These are phyloP conservation scores for Probaryconus sp. DNA, from an alignment of 1,140 invertebrate species.

Conservation along the genomic window DNA sequence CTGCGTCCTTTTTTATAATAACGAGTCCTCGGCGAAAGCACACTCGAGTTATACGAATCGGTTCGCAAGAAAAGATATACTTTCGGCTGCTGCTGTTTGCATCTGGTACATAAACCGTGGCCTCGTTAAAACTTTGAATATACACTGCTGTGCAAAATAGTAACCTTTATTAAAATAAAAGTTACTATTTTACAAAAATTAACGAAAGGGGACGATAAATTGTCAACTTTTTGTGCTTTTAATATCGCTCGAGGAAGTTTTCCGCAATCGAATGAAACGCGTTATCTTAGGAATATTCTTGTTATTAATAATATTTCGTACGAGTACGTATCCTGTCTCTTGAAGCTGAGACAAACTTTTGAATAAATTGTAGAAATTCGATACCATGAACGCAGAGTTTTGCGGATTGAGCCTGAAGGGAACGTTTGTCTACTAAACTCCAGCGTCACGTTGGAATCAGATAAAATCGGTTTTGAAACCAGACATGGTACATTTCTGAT, in stretches of 20 bases:
- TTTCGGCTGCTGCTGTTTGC: constrained; percentile 21
- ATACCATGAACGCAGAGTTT: constrained; percentile 32
- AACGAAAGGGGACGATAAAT: no score
- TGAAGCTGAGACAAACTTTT: constrained; percentile 43
- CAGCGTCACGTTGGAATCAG: constrained; percentile 48
- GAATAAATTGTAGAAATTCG: constrained; percentile 61
- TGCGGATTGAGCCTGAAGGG: constrained; percentile 45
- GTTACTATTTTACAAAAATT: not conserved
- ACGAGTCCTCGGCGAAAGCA: constrained; percentile 20
- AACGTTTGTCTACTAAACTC: constrained; percentile 59
- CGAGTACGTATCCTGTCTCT: constrained; percentile 30
- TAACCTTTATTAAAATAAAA: not conserved
- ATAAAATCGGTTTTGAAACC: constrained; percentile 60
- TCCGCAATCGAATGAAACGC: constrained; percentile 46
- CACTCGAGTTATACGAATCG: constrained; percentile 35
- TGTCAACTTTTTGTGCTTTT: no score
- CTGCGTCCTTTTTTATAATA: constrained; percentile 41
- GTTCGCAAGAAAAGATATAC: constrained; percentile 26
- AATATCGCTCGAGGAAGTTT: no score
- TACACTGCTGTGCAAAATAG: no score
- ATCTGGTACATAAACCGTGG: constrained; percentile 49
- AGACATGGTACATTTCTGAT: no score
- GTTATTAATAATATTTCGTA: constrained; percentile 48
- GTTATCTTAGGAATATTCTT: constrained; percentile 36
- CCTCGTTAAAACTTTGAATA: constrained; percentile 45